These are phyloP conservation scores for Erebia epiphron DNA, from an alignment of 2,888 invertebrate genomes.

Conservation along the genomic window DNA sequence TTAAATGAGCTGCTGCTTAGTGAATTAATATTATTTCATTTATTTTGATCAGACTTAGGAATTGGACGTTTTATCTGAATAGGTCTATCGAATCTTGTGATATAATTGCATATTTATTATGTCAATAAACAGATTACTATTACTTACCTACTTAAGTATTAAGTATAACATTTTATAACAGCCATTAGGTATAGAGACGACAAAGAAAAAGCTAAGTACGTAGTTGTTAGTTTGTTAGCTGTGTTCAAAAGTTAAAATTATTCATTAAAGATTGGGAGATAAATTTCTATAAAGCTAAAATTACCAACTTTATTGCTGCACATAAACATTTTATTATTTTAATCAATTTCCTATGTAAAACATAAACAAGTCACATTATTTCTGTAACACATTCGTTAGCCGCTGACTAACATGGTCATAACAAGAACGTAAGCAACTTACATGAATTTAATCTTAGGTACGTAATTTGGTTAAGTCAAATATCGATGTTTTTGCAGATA, in stretches of 20 bases:
- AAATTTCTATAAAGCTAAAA: slow-evolving; percentile 6
- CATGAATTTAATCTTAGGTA: neutral
- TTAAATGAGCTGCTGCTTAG: too few species aligned
- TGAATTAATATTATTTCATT: too few species aligned
- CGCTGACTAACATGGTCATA: neutral
- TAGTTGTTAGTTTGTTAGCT: too few species aligned
- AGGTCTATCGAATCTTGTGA: too few species aligned
- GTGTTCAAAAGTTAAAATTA: neutral
- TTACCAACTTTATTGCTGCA: slow-evolving; percentile 13
- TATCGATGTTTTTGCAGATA: neutral
- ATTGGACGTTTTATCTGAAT: too few species aligned
- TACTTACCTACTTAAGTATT: too few species aligned
- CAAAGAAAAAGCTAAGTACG: too few species aligned
- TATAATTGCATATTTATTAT: too few species aligned
- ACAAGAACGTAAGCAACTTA: neutral
- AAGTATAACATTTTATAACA: too few species aligned
- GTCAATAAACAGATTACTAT: too few species aligned
- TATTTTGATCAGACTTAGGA: too few species aligned
- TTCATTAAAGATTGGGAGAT: neutral
- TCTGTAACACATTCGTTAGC: slow-evolving; percentile 6
- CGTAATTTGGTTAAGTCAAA: neutral
- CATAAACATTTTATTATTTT: slow-evolving; percentile 18
- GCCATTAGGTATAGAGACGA: too few species aligned
- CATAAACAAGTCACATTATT: slow-evolving; percentile 18
- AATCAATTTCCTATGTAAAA: slow-evolving; percentile 15